Conservation (phyloP, 1,140 invertebrate species). For the Drosophila neocordata region DNA sequence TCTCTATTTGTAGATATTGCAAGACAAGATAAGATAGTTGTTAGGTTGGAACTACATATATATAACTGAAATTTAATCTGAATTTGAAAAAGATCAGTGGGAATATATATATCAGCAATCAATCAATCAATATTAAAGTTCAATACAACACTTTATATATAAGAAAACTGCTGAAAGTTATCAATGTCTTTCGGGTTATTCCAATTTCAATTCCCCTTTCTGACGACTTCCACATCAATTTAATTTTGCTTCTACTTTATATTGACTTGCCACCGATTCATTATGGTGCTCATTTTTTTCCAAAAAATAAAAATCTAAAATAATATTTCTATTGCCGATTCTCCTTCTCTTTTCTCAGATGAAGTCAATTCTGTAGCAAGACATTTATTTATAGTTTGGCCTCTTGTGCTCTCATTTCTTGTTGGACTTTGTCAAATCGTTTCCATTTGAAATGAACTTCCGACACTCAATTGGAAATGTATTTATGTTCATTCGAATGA, state of each 20-base stretch:
- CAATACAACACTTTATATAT: too few species aligned
- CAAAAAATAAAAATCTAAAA: slow-evolving; percentile 42
- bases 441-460: slow-evolving; percentile 43
- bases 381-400: slow-evolving; percentile 49
- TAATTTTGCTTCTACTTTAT: slow-evolving; percentile 29
- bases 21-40: too few species aligned
- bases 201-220: neutral
- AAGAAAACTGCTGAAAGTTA: too few species aligned
- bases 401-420: slow-evolving; percentile 24
- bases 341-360: slow-evolving; percentile 8
- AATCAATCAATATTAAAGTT: too few species aligned
- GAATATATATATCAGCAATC: too few species aligned
- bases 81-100: too few species aligned
- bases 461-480: slow-evolving; percentile 34
- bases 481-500: slow-evolving; percentile 27
- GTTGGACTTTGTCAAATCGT: slow-evolving; percentile 57
- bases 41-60: too few species aligned
- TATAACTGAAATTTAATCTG: too few species aligned
- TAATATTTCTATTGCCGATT: slow-evolving; percentile 38
- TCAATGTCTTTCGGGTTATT: neutral
- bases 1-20: too few species aligned
- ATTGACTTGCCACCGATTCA: slow-evolving; percentile 35
- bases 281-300: slow-evolving; percentile 57
- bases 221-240: neutral
- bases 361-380: slow-evolving; percentile 47